Conservation (phyloP, 2,888 invertebrate genomes). For the Drosophila emarginata region DNA sequence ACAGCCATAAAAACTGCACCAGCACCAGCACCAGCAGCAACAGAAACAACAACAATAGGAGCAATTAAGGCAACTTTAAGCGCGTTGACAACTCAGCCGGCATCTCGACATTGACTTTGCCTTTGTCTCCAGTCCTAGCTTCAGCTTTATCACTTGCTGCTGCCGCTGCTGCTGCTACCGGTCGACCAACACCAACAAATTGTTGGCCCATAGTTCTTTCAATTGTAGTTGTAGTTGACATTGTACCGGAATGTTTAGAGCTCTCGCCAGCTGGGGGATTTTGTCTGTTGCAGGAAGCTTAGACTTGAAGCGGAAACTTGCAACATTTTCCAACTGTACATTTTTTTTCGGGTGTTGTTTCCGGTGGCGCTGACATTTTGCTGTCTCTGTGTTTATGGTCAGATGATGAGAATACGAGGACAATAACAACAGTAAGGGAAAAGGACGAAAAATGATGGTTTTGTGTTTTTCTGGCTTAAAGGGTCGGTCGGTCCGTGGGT, state of each 20-base stretch:
- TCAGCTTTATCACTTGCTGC: slow-evolving; percentile 5
- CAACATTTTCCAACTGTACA: slow-evolving; percentile 70
- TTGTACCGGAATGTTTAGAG: slow-evolving; percentile 42
- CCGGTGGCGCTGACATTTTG: slow-evolving; percentile 71
- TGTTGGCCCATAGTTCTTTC: slow-evolving; percentile 59
- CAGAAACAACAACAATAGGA: slow-evolving; percentile 44
- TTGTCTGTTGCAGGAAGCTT: slow-evolving; percentile 61
- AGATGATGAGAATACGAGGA: slow-evolving; percentile 32
- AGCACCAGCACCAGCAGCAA: slow-evolving; percentile 24
- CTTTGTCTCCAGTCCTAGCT: slow-evolving; percentile 20
- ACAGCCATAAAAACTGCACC: slow-evolving; percentile 54
- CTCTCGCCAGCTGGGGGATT: slow-evolving; percentile 57
- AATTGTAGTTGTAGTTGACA: slow-evolving; percentile 47
- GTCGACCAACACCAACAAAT: slow-evolving; percentile 55
- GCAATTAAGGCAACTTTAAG: slow-evolving; percentile 76
- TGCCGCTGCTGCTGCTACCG: not conserved
- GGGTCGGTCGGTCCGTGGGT: slow-evolving; percentile 20
- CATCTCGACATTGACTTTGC: slow-evolving; percentile 68
- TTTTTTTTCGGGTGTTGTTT: slow-evolving; percentile 75
- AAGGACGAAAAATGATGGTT: not conserved
- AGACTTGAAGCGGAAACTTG: slow-evolving; percentile 66
- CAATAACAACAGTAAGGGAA: not conserved
- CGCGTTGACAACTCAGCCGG: slow-evolving; percentile 68
- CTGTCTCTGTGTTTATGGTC: slow-evolving; percentile 36
- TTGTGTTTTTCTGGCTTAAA: slow-evolving; percentile 29